A percentile compares a stretch with the other conserved stretches of the same genome.
phyloP scores from a whole-genome alignment of 2,113 vertebrate genomes.

The Pithys albifrons region DNA sequence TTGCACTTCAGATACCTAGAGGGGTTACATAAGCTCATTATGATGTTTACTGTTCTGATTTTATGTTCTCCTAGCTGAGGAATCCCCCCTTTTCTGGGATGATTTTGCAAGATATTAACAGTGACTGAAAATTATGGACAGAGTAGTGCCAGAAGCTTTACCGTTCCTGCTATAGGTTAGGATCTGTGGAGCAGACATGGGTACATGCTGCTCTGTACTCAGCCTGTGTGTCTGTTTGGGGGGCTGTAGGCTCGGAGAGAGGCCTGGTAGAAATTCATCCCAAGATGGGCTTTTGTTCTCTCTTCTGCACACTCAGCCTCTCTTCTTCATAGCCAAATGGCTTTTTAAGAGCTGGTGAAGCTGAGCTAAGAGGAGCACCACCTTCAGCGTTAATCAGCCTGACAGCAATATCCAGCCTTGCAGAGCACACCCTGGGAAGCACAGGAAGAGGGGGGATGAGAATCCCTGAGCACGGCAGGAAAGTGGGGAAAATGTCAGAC shows the following conservation, averaged over 20 bases:
- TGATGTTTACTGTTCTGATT: neutral
- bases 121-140: neutral
- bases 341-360: neutral
- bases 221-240: neutral
- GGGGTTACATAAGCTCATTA: neutral
- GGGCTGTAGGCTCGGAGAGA: neutral
- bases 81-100: conserved; percentile 18
- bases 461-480: neutral
- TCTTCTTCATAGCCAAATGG: neutral
- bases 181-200: neutral
- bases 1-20: neutral
- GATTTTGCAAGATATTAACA: conserved; percentile 8
- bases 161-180: neutral
- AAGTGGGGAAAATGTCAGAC: neutral
- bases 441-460: neutral
- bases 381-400: neutral
- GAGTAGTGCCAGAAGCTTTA: neutral
- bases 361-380: neutral
- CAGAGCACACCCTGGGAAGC: neutral
- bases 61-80: neutral
- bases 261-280: neutral
- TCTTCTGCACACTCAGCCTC: neutral
- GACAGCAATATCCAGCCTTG: neutral
- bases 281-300: neutral
- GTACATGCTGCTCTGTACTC: neutral